Percentiles rank a stretch among this genome's conserved stretches.
These are phyloP conservation scores for Arrhopalites spinosus DNA, from an alignment of 2,888 invertebrate genomes.

Conservation along the genomic window DNA sequence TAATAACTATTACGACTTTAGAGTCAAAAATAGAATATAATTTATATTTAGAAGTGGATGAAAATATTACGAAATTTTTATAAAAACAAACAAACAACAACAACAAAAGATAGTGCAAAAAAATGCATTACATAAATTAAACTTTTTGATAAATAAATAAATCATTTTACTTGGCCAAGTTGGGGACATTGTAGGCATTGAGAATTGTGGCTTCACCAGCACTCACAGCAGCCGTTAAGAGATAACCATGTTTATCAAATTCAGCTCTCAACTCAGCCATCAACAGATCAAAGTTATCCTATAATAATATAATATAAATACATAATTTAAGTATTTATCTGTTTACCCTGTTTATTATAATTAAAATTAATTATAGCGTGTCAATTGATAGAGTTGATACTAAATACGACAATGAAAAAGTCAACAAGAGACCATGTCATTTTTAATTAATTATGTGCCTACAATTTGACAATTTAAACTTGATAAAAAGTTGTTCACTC, in stretches of 20 bases:
- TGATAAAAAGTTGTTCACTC: background rate
- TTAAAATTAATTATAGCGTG: background rate
- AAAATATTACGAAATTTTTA: no score
- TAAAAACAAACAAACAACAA: no score
- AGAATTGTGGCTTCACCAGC: conserved; percentile 60
- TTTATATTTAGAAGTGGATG: no score
- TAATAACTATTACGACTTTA: no score
- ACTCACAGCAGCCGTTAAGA: conserved; percentile 68
- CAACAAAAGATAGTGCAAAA: no score
- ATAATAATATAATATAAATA: conserved; percentile 47
- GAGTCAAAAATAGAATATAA: no score
- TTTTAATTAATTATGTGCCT: background rate
- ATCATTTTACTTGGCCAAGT: conserved; percentile 63
- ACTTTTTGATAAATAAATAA: no score
- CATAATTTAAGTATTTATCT: background rate
- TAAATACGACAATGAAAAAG: background rate
- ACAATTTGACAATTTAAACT: background rate
- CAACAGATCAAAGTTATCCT: conserved; percentile 63
- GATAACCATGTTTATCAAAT: conserved; percentile 64
- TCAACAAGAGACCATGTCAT: background rate
- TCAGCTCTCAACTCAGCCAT: conserved; percentile 65
- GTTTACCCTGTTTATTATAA: background rate
- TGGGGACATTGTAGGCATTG: conserved; percentile 63
- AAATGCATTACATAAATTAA: no score
- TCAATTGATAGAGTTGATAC: background rate